phyloP scores from a whole-genome alignment of 2,113 vertebrate species.

The Podarcis muralis region DNA sequence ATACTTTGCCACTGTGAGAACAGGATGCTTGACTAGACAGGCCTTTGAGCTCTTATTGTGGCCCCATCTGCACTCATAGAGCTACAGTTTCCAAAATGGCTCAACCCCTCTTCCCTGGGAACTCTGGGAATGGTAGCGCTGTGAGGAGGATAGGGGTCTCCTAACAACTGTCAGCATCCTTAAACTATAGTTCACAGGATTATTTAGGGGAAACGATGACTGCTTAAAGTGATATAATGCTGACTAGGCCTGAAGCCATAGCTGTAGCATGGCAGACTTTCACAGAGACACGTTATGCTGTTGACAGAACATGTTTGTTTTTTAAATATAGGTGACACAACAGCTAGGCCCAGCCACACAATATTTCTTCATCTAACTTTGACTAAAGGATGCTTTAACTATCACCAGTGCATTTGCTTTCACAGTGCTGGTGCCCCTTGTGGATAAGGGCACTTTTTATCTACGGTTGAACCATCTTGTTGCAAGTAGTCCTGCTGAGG shows the following conservation, averaged over 20 bases:
- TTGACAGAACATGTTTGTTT: not conserved
- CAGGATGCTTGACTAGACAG: not conserved
- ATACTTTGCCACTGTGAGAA: not conserved
- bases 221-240: no score
- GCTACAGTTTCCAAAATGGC: no score
- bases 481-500: not conserved
- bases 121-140: no score
- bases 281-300: not conserved
- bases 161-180: no score
- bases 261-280: not conserved
- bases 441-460: conserved; percentile 6
- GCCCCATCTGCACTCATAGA: not conserved
- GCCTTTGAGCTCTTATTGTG: not conserved
- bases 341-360: not conserved
- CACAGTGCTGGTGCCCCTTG: not conserved
- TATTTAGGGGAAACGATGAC: no score
- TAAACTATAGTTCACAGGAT: no score
- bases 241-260: not conserved
- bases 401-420: not conserved
- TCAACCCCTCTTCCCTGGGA: no score
- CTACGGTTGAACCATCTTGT: not conserved
- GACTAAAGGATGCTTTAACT: not conserved
- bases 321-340: not conserved
- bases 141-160: no score
- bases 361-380: not conserved